Base-by-base conservation (phyloP, 2,113 vertebrate species). In the Mesitornis unicolor region DNA sequence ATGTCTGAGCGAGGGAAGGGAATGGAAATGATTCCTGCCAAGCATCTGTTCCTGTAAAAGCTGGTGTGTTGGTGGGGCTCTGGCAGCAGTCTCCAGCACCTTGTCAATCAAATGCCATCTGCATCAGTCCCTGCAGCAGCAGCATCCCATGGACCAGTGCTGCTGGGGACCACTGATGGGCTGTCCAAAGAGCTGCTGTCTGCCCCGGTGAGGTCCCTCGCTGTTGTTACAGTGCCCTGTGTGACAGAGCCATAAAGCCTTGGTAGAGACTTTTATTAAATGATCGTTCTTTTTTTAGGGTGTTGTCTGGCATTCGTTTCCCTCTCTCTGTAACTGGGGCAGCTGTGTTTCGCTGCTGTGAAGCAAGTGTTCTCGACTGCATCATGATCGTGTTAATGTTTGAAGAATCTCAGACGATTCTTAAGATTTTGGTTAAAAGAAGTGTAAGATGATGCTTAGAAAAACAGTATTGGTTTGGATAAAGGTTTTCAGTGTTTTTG, bases 41-140 rank as follows among this genome's bases (percentile, higher is more conserved):
- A 84, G 93, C 84, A 81, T 89, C 80, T 84, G 89, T 92, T 93
- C 89, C 68, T 84, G 71, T 79, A 70, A 87, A 94, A 57, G 75
- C 60, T 94, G 74, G 24, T 61, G 83, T 94, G 83, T 77, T 84
- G 83, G 83, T 86, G 90, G 86, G 70, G 56, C 71, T 63, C 80
- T 90, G 80, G 75, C 75, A 84, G 56, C 86, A 81, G 43, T 79
- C 54, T 86, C 35, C 56, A 63, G 59, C 14, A 2, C 68, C 31
- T 45, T 38, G 38, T 73, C 90, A 87, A 18, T 91, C 60, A 70
- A 20, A 40, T 0, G 0, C 35, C 5, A 2, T n/a, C 0, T 0
- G 40, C 0, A 2, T 1, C 7, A 60, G 83, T 82, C 48, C 60
- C 57, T 0, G 1, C 70, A 47, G 59, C 35, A 50, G 11, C 59